These are phyloP conservation scores for Camelus dromedarius DNA, from an alignment of 2,113 vertebrate species.

Conservation along the genomic window DNA sequence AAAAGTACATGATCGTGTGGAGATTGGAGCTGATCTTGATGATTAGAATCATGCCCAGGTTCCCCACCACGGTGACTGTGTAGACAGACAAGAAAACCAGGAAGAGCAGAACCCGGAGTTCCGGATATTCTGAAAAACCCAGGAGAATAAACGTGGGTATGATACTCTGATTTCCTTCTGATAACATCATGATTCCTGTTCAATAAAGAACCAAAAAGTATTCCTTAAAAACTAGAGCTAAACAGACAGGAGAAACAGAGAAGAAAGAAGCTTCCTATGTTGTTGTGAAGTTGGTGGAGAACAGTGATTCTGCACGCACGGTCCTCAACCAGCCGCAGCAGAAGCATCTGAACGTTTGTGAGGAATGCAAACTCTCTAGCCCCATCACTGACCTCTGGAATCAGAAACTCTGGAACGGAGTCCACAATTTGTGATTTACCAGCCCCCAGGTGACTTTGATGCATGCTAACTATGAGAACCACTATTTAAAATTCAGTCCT, in stretches of 20 bases:
- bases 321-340: neutral
- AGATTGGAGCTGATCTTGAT: conserved; percentile 14
- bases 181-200: neutral
- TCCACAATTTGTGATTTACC: neutral
- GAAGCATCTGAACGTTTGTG: neutral
- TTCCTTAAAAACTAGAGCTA: neutral
- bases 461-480: neutral
- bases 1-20: conserved; percentile 26
- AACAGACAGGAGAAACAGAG: neutral
- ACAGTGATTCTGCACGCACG: neutral
- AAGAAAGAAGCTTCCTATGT: neutral
- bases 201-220: neutral
- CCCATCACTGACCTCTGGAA: neutral
- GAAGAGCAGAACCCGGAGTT: neutral
- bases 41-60: neutral
- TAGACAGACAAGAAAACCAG: neutral
- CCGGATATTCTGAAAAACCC: conserved; percentile 53
- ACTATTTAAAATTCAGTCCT: neutral
- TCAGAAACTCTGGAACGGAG: neutral
- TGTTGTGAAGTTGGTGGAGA: too few relatives aligned
- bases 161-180: neutral
- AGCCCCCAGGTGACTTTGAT: neutral
- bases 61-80: neutral
- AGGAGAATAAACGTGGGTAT: neutral
- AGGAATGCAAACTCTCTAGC: neutral